These are phyloP conservation scores for Caracal caracal DNA, from an alignment of 2,113 vertebrate genomes.

Conservation along the genomic window DNA sequence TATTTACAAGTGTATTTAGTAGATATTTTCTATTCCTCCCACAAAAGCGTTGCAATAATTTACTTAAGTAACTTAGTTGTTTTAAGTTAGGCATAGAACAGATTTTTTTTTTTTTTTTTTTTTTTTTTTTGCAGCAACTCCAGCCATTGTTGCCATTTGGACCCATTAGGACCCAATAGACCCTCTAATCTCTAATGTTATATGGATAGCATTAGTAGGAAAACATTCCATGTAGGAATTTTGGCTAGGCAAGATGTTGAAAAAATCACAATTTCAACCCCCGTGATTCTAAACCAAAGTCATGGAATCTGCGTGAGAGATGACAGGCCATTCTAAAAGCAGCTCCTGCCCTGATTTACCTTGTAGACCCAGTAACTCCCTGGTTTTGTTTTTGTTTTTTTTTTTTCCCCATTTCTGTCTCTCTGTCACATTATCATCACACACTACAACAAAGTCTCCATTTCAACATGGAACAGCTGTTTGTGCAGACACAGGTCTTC, in stretches of 20 bases:
- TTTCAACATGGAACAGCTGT: not conserved
- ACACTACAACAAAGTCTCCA: fast-evolving
- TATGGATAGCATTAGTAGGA: not conserved
- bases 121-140: not conserved
- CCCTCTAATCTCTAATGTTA: not conserved
- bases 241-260: not conserved
- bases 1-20: not conserved
- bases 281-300: not conserved
- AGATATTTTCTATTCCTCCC: not conserved
- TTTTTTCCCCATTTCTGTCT: not conserved
- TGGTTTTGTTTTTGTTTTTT: not conserved
- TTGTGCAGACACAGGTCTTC: not conserved
- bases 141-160: not conserved
- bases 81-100: not conserved
- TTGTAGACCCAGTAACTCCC: not conserved
- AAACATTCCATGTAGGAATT: not conserved
- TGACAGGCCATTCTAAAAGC: fast-evolving
- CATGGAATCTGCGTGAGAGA: not conserved
- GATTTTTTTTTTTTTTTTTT: too few species aligned
- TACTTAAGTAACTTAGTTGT: not conserved
- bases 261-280: not conserved
- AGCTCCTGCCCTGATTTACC: not conserved
- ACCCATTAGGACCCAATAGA: not conserved
- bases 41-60: not conserved
- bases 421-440: not conserved